Percentiles rank a stretch among this genome's conserved stretches.
phyloP scores from a whole-genome alignment of 2,113 vertebrate genomes.

The Neotoma lepida region DNA sequence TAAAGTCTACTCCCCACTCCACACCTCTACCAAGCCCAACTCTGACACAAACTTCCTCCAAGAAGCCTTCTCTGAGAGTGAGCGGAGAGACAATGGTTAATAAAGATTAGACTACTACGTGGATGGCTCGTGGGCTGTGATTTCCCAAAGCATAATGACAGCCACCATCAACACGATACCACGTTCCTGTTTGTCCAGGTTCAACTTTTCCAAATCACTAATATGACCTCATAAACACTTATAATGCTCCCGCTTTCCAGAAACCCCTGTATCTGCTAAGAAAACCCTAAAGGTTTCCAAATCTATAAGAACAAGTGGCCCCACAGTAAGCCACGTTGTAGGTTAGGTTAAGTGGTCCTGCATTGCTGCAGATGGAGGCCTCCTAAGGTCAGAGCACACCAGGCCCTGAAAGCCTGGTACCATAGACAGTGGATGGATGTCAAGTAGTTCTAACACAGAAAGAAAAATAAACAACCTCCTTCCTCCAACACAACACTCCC shows the following conservation, averaged over 20 bases:
- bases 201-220: neutral
- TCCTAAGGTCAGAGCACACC: neutral
- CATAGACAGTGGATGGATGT: neutral
- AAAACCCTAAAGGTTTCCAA: constrained; percentile 52
- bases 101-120: neutral
- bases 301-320: constrained; percentile 33
- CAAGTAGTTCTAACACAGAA: neutral
- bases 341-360: neutral
- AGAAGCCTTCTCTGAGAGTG: neutral
- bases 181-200: neutral
- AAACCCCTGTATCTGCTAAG: constrained; percentile 9
- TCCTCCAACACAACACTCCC: neutral
- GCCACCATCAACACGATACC: neutral
- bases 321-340: neutral
- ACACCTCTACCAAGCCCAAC: neutral
- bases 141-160: neutral
- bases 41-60: neutral
- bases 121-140: neutral
- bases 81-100: neutral
- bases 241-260: neutral
- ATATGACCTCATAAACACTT: neutral
- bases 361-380: neutral
- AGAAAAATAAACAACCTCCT: neutral
- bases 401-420: neutral
- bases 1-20: neutral